Conservation (phyloP, 2,113 vertebrate species). For the Dasyprocta punctata region DNA sequence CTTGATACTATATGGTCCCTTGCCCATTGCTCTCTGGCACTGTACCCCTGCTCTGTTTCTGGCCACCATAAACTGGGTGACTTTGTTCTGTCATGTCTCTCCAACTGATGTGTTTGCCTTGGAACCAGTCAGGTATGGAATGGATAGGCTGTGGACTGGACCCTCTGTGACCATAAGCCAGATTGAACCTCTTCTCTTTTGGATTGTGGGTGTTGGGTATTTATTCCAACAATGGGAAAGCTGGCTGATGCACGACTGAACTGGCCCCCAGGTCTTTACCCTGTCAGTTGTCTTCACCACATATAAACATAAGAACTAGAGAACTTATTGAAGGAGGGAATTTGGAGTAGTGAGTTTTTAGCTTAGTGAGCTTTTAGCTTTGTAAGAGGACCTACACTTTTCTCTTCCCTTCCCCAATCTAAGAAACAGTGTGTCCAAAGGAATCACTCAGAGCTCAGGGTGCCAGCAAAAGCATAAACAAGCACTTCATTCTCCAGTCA, state of each 20-base stretch:
- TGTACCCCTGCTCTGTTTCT: neutral
- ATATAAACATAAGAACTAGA: neutral
- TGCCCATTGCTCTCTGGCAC: neutral
- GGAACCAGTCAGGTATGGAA: neutral
- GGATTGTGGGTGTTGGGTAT: neutral
- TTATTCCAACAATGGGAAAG: neutral
- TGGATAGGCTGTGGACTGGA: neutral
- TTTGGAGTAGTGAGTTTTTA: neutral
- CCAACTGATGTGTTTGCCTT: neutral
- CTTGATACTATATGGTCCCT: neutral
- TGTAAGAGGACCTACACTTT: neutral
- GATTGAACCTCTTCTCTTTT: neutral
- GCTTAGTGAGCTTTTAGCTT: too few species aligned
- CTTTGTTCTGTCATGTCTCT: neutral
- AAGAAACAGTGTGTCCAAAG: neutral
- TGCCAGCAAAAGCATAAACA: neutral
- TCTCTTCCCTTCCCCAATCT: neutral
- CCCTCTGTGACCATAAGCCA: neutral
- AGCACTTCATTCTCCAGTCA: neutral
- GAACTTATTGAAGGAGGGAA: neutral
- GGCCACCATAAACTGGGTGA: neutral
- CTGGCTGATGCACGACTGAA: neutral
- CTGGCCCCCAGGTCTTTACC: neutral
- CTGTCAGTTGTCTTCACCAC: neutral
- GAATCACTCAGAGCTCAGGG: neutral